Evolutionary conservation across 1,140 invertebrate genomes (phyloP).

Genomic region (Gryon sp.): DNA sequence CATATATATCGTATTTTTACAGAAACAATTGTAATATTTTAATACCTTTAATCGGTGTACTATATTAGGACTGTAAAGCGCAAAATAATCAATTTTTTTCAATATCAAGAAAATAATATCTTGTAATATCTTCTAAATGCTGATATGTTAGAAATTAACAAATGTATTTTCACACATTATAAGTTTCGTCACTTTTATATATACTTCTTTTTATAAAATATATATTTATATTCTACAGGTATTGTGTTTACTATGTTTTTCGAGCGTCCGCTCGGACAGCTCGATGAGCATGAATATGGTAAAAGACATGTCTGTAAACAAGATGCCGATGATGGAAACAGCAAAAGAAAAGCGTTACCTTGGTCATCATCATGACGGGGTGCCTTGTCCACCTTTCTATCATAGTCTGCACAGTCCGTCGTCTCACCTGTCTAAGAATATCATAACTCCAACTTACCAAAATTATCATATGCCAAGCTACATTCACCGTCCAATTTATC

Average conservation of each 20-base stretch:
- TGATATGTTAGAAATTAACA: too few species aligned
- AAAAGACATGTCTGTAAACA: conserved; percentile 41
- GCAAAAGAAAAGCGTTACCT: conserved; percentile 69
- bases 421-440: conserved; percentile 47
- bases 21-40: too few species aligned
- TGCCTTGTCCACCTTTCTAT: conserved; percentile 69
- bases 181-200: background rate
- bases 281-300: conserved; percentile 56
- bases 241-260: conserved; percentile 69
- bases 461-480: conserved; percentile 34
- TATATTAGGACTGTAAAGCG: too few species aligned
- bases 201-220: background rate
- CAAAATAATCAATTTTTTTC: too few species aligned
- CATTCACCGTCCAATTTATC: conserved; percentile 40
- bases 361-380: conserved; percentile 29
- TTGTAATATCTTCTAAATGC: too few species aligned
- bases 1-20: too few species aligned
- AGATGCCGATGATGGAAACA: conserved; percentile 46
- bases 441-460: conserved; percentile 50
- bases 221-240: conserved; percentile 54
- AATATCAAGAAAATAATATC: too few species aligned
- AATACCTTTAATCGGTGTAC: too few species aligned
- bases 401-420: conserved; percentile 19
- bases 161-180: too few species aligned
- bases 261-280: conserved; percentile 66